These are phyloP conservation scores for human DNA, from an alignment of 2,113 vertebrate species.

Conservation along the genomic window DNA sequence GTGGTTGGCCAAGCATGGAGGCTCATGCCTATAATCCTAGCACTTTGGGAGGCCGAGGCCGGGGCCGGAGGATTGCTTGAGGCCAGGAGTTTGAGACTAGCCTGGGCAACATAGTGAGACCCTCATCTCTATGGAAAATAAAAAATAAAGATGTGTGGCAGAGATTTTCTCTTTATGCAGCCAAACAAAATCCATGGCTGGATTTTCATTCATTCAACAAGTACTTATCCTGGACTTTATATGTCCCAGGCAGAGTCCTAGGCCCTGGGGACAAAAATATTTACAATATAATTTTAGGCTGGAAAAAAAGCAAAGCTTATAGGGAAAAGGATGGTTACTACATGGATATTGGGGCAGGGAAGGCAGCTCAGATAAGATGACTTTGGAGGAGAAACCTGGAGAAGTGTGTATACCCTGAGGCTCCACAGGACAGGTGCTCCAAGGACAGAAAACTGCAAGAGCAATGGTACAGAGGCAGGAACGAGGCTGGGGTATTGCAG, in stretches of 20 bases:
- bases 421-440: not conserved
- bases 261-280: not conserved
- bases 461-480: not conserved
- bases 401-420: accelerated
- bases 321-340: not conserved
- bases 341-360: not conserved
- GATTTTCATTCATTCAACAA: not conserved
- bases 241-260: not conserved
- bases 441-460: no score
- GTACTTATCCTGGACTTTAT: not conserved
- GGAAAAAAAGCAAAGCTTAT: not conserved
- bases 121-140: no score
- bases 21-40: no score
- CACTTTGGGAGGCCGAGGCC: no score
- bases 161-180: not conserved
- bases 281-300: not conserved
- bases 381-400: not conserved
- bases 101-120: no score
- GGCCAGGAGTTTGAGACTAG: no score
- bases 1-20: no score
- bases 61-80: no score
- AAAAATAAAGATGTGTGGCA: no score
- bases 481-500: no score
- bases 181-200: not conserved
- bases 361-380: not conserved